Evolutionary conservation across 2,888 invertebrate genomes (phyloP).

Genomic region (Ctenicera cuprea): DNA sequence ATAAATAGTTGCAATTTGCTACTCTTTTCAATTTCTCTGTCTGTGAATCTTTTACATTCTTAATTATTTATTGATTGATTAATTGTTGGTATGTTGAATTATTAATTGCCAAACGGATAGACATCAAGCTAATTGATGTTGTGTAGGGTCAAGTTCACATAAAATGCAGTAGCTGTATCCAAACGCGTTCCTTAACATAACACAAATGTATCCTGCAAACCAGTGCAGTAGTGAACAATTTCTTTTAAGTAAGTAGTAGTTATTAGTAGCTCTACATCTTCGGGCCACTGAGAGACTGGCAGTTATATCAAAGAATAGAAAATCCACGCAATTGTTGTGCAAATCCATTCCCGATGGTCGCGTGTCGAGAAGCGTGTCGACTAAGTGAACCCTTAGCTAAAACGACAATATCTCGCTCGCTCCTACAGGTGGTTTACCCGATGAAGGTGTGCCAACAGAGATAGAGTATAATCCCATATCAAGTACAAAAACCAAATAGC

Average conservation of each 20-base stretch:
- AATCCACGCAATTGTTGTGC: conserved; percentile 71
- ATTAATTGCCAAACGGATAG: too few species aligned
- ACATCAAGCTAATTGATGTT: too few species aligned
- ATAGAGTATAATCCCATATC: conserved; percentile 55
- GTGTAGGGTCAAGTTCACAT: neutral
- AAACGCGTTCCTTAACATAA: conserved; percentile 7
- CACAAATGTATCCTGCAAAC: neutral
- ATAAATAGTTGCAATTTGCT: too few species aligned
- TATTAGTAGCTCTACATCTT: conserved; percentile 10
- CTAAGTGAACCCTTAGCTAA: conserved; percentile 65
- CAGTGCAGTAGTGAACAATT: neutral
- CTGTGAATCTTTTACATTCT: too few species aligned
- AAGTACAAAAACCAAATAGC: conserved; percentile 61
- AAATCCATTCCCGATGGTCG: conserved; percentile 69
- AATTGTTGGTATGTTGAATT: too few species aligned
- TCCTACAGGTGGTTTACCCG: conserved; percentile 30
- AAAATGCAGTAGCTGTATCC: neutral
- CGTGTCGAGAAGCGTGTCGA: conserved; percentile 71
- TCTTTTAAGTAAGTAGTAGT: neutral
- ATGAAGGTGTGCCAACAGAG: conserved; percentile 56
- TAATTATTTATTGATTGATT: too few species aligned
- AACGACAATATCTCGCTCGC: conserved; percentile 65
- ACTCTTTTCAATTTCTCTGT: too few species aligned
- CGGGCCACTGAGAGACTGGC: conserved; percentile 60
- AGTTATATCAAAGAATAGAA: conserved; percentile 69